Conservation (phyloP, 1,140 invertebrate genomes). For the Alviniconcha marisindica region DNA sequence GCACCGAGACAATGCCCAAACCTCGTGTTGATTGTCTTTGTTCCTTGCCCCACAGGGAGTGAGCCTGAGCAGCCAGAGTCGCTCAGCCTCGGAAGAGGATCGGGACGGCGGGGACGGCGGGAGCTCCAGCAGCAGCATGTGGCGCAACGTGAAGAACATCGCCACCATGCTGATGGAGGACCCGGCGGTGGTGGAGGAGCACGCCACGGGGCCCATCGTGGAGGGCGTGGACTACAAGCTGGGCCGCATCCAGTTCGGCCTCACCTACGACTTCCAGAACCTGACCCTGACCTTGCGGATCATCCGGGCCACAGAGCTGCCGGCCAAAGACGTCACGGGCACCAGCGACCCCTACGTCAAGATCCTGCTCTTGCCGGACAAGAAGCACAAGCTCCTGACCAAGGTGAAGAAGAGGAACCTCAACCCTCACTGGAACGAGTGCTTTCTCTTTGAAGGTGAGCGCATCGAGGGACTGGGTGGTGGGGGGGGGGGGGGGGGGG, state of each 20-base stretch:
- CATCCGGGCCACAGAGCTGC: constrained; percentile 88
- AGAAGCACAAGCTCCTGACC: constrained; percentile 97
- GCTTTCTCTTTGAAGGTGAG: constrained; percentile 96
- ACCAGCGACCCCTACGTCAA: constrained; percentile 83
- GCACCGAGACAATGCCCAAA: too few species aligned
- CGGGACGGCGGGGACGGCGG: constrained; percentile 34
- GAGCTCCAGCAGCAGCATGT: constrained; percentile 42
- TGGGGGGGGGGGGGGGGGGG: not conserved
- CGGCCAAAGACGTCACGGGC: constrained; percentile 95
- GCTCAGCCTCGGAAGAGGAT: constrained; percentile 57
- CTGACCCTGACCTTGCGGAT: constrained; percentile 91
- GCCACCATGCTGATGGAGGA: constrained; percentile 72
- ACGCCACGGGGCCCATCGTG: constrained; percentile 51
- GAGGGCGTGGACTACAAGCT: constrained; percentile 72
- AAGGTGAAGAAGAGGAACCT: constrained; percentile 97
- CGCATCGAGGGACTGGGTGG: not conserved
- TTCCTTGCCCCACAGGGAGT: constrained; percentile 36
- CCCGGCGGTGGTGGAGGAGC: constrained; percentile 56
- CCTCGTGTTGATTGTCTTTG: too few species aligned
- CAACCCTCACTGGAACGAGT: constrained; percentile 98
- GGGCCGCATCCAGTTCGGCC: constrained; percentile 89
- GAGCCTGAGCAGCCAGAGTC: constrained; percentile 54
- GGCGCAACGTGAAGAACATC: constrained; percentile 57
- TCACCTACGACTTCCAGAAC: constrained; percentile 97
- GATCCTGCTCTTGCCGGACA: constrained; percentile 95